These are phyloP conservation scores for Dascyllus trimaculatus DNA, from an alignment of 2,113 vertebrate species.

Conservation along the genomic window DNA sequence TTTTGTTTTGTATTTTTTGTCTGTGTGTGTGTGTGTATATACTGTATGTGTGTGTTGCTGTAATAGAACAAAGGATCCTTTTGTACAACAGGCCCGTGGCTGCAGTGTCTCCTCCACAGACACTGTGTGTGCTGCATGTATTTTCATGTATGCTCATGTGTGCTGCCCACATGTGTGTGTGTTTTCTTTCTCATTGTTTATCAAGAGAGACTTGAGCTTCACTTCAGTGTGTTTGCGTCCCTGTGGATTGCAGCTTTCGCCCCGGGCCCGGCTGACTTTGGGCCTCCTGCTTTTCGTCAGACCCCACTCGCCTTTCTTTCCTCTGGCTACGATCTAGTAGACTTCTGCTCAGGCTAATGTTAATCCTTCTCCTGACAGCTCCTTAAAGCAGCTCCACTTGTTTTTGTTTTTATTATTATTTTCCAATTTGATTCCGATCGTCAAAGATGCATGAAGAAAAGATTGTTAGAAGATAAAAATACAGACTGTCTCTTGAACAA, in stretches of 20 bases:
- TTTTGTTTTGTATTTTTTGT: background rate
- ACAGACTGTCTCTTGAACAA: constrained; percentile 6
- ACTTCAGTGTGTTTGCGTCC: constrained; percentile 46
- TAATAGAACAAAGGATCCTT: constrained; percentile 68
- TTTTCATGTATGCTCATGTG: constrained; percentile 52
- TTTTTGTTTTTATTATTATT: background rate
- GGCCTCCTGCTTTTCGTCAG: constrained; percentile 70
- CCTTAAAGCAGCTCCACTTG: constrained; percentile 29
- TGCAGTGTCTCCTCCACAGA: constrained; percentile 47
- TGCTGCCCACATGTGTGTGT: constrained; percentile 49
- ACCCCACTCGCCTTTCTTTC: constrained; percentile 63
- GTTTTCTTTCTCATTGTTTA: constrained; percentile 44
- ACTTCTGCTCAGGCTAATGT: constrained; percentile 51
- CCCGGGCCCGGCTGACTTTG: constrained; percentile 52
- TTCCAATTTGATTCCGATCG: constrained; percentile 19
- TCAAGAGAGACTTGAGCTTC: constrained; percentile 35
- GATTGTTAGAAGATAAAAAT: constrained; percentile 20
- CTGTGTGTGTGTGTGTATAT: constrained; percentile 20
- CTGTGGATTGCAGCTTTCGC: constrained; percentile 48
- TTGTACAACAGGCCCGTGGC: constrained; percentile 55
- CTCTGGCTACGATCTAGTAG: constrained; percentile 55
- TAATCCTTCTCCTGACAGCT: constrained; percentile 50
- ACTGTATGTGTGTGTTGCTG: constrained; percentile 14
- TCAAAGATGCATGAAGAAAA: constrained; percentile 17
- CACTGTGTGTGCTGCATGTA: constrained; percentile 26